Conservation (phyloP, 2,113 vertebrate genomes). For the Copsychus sechellarum region DNA sequence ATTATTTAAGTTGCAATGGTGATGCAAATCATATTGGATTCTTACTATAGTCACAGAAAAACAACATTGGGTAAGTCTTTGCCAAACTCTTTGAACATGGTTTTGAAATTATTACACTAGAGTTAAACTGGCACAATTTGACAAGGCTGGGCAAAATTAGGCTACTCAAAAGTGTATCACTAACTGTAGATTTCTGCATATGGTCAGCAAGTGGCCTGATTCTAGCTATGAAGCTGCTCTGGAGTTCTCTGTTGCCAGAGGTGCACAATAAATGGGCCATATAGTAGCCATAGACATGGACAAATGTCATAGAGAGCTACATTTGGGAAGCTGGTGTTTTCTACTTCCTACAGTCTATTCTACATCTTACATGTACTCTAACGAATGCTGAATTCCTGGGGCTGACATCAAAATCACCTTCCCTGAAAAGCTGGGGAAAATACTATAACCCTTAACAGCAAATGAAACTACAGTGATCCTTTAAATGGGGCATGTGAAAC, state of each 20-base stretch:
- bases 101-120: not conserved
- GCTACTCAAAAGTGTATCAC: not conserved
- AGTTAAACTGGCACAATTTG: not conserved
- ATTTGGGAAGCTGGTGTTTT: not conserved
- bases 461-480: not conserved
- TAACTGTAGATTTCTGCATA: not conserved
- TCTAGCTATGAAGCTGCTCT: not conserved
- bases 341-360: not conserved
- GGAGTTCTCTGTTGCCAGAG: not conserved
- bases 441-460: not conserved
- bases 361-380: not conserved
- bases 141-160: not conserved
- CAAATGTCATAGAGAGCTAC: not conserved
- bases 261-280: not conserved
- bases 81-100: not conserved
- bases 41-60: not conserved
- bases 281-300: rapidly evolving
- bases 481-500: not conserved
- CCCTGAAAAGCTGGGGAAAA: not conserved
- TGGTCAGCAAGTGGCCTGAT: not conserved
- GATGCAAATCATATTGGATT: not conserved
- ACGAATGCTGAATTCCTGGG: not conserved
- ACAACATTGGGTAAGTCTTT: not conserved
- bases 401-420: not conserved
- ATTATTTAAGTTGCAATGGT: not conserved